Base-by-base conservation (phyloP, 2,888 invertebrate genomes). In the Morpho achilles region DNA sequence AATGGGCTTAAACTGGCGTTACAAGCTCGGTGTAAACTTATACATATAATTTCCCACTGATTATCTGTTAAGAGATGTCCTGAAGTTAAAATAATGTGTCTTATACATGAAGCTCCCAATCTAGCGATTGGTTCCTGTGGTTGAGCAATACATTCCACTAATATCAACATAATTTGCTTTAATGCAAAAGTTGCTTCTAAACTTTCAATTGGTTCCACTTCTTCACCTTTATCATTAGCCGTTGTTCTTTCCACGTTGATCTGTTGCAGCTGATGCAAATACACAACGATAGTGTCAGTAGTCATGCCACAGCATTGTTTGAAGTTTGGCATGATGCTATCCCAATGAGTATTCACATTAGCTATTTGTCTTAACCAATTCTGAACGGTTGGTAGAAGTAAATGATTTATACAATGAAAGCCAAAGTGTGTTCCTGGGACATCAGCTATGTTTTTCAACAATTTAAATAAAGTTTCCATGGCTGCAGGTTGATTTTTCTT, bases 261-360 rank as follows among this genome's bases (percentile, higher is more conserved):
- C 87, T 94, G 93, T 77, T 95, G 94, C 44, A 96, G 92, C 70
- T 95, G 94, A 67, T 94, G 94, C 43, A 98, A 86, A 69, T 96
- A 97, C 71, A 97, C 95, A 0, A 98, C 98, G 43, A 98, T 94
- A 41, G 98, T 91, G 75, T 98, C 98, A 0, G 97, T 97, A 8
- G 97, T 96, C 84, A 98, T 94, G 7, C 98, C 98, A 74, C 97
- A 97, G 75, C 97, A 98, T 76, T 98, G 98, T 76, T 98, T 98
- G 75, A 98, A 98, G 80, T 97, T 98, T 65, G 97, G 95, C 79
- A 96, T 95, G 53, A 95, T 93, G 66, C 92, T 92, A 67, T 96
- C 94, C 93, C 95, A 94, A 64, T 95, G 93, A 65, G 94, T 91
- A 67, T 93, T 93, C 7, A 94, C 93, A 69, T 95, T 94, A 10